Conservation (phyloP, 2,888 invertebrate genomes). For the Drosophila fungiperda region DNA sequence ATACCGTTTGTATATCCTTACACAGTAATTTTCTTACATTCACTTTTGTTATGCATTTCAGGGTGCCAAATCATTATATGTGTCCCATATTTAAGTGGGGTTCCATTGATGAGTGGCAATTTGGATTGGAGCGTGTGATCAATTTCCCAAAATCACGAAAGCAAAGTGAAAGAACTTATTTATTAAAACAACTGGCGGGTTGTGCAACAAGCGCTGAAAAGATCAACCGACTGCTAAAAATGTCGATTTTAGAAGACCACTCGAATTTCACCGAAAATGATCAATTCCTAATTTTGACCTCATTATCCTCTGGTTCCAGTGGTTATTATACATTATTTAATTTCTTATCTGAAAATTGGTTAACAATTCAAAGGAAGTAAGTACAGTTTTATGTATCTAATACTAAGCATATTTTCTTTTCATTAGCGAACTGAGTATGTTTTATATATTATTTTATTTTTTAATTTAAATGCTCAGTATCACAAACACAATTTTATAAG, state of each 20-base stretch:
- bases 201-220: constrained; percentile 91
- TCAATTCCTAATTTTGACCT: constrained; percentile 90
- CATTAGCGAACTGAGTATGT: background rate
- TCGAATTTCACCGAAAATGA: constrained; percentile 92
- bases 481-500: background rate
- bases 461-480: background rate
- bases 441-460: background rate
- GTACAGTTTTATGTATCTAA: constrained; percentile 45
- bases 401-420: background rate
- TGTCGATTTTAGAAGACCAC: constrained; percentile 89
- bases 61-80: constrained; percentile 90
- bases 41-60: constrained; percentile 74
- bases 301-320: constrained; percentile 89
- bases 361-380: constrained; percentile 88
- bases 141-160: constrained; percentile 90
- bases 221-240: constrained; percentile 88
- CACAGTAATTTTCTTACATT: background rate
- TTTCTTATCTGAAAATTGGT: constrained; percentile 90
- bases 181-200: constrained; percentile 91
- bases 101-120: constrained; percentile 92
- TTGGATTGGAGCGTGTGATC: constrained; percentile 91
- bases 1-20: constrained; percentile 89
- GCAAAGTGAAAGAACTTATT: constrained; percentile 91
- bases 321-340: constrained; percentile 91
- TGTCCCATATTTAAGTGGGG: constrained; percentile 95